phyloP scores from a whole-genome alignment of 2,888 invertebrate species.

The Phoenoteleia sp. region DNA sequence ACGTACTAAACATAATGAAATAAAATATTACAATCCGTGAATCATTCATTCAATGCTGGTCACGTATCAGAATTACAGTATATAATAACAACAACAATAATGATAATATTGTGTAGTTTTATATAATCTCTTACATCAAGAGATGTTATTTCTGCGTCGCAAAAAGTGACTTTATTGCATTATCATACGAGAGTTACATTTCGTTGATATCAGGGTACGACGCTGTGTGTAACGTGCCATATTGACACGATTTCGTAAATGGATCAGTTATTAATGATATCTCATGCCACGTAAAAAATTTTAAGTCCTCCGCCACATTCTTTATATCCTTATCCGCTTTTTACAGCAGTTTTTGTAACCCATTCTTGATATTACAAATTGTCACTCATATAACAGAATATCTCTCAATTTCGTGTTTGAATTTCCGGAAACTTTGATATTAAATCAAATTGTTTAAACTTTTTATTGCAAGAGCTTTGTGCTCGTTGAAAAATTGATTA shows the following conservation, averaged over 20 bases:
- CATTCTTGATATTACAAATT: conserved; percentile 11
- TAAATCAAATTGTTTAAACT: conserved; percentile 28
- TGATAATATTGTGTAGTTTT: not conserved
- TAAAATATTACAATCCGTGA: not conserved
- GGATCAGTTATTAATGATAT: conserved; percentile 28
- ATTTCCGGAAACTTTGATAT: conserved; percentile 36
- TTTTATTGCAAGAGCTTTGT: not conserved
- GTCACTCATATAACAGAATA: conserved; percentile 31
- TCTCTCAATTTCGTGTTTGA: conserved; percentile 35
- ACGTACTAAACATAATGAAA: not conserved
- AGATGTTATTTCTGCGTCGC: not conserved
- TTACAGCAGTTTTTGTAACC: not conserved
- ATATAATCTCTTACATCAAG: not conserved
- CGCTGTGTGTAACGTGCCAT: not conserved
- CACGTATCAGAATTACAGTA: not conserved
- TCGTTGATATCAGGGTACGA: not conserved
- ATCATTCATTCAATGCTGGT: not conserved
- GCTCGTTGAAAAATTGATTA: not conserved
- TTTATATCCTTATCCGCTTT: conserved; percentile 11
- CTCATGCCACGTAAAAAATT: conserved; percentile 12
- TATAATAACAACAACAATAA: not conserved
- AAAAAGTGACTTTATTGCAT: conserved; percentile 22
- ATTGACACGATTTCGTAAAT: conserved; percentile 18
- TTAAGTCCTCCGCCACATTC: conserved; percentile 18
- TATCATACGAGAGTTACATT: conserved; percentile 9